Conservation (phyloP, 2,113 vertebrate species). For the Candoia aspera region DNA sequence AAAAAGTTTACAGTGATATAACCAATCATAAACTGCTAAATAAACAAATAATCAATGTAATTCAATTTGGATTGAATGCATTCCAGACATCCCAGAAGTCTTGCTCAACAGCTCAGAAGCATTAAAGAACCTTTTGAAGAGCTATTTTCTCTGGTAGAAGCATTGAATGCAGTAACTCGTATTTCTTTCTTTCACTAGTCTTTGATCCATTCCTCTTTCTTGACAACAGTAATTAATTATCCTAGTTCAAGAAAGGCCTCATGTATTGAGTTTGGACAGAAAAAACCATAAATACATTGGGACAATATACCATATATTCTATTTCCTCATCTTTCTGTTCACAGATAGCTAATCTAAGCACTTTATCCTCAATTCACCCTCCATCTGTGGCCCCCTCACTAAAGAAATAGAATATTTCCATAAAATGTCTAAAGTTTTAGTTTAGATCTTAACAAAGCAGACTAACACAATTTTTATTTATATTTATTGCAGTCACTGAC, state of each 20-base stretch:
- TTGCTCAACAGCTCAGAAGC: neutral
- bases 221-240: neutral
- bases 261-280: neutral
- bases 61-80: neutral
- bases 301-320: neutral
- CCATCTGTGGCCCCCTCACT: no score
- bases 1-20: neutral
- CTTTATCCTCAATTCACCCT: neutral
- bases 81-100: neutral
- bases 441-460: neutral
- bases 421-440: neutral
- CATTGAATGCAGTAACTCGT: neutral
- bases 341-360: neutral
- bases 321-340: neutral
- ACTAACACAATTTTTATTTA: neutral
- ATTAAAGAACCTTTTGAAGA: neutral
- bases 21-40: neutral
- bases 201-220: neutral
- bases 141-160: neutral
- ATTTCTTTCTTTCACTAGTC: neutral
- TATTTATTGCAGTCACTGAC: neutral
- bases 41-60: neutral
- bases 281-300: neutral
- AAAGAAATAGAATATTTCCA: neutral
- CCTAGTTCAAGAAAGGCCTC: neutral